These are phyloP conservation scores for Siniperca knerii DNA, from an alignment of 2,113 vertebrate species.

Conservation along the genomic window DNA sequence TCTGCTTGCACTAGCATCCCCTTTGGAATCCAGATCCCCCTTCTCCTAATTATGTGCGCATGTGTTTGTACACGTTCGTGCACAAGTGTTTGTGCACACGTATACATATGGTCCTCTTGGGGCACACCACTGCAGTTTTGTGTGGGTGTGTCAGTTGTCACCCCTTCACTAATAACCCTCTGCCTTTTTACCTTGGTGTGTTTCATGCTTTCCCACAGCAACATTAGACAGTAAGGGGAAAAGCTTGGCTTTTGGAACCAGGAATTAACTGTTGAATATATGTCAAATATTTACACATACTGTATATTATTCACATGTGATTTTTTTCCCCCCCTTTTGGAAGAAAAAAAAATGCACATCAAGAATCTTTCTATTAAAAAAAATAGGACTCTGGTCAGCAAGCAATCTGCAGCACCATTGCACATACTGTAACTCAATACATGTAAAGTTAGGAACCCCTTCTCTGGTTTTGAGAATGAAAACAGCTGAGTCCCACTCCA, in stretches of 20 bases:
- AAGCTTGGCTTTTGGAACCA: slow-evolving; percentile 1
- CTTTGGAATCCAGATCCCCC: slow-evolving; percentile 63
- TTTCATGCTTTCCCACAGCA: slow-evolving; percentile 64
- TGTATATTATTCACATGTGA: neutral
- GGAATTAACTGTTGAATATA: slow-evolving; percentile 14
- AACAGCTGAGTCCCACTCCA: neutral
- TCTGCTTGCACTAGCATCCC: slow-evolving; percentile 80
- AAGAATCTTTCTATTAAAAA: neutral
- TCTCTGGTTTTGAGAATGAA: slow-evolving; percentile 8
- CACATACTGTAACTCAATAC: neutral
- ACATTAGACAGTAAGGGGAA: slow-evolving; percentile 23
- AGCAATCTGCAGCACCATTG: neutral
- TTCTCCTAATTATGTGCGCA: slow-evolving; percentile 54
- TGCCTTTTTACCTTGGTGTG: slow-evolving; percentile 50
- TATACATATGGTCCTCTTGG: slow-evolving; percentile 34
- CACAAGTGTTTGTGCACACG: slow-evolving; percentile 60
- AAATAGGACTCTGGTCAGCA: neutral
- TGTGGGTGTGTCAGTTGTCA: slow-evolving; percentile 63
- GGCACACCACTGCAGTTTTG: slow-evolving; percentile 56
- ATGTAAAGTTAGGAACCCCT: neutral
- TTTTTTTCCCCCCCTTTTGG: neutral
- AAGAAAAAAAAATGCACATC: neutral
- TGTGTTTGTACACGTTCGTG: slow-evolving; percentile 64
- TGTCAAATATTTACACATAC: slow-evolving; percentile 11
- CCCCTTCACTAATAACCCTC: slow-evolving; percentile 45